Percentiles rank a stretch among this genome's conserved stretches.
These are phyloP conservation scores for Microtus montanus DNA, from an alignment of 2,113 vertebrate species.

Conservation along the genomic window DNA sequence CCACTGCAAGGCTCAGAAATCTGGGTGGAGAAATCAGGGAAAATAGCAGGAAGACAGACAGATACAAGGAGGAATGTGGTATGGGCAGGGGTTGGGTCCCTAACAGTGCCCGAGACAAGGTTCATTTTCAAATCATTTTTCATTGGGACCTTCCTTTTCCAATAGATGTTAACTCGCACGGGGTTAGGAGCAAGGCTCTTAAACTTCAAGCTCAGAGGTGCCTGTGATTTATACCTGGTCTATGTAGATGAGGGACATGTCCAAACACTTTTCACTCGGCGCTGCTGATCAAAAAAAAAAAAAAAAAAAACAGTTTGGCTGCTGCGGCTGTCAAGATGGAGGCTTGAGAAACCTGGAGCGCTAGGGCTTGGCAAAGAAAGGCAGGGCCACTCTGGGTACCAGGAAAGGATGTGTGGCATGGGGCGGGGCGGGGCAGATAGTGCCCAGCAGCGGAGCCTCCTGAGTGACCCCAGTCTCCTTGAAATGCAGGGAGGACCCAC, in stretches of 20 bases:
- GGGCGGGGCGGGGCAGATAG: too few species aligned
- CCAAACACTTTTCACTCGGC: conserved; percentile 14
- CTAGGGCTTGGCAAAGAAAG: neutral
- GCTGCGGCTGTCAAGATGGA: neutral
- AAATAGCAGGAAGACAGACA: neutral
- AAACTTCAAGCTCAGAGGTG: neutral
- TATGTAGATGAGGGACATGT: conserved; percentile 33
- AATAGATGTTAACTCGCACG: neutral
- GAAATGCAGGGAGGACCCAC: neutral
- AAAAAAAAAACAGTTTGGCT: neutral
- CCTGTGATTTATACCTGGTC: neutral
- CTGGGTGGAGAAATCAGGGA: neutral
- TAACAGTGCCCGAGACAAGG: neutral
- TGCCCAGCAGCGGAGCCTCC: neutral
- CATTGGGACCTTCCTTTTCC: neutral
- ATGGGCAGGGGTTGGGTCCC: neutral
- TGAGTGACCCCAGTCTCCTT: neutral
- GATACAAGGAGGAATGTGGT: neutral
- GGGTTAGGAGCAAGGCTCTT: neutral
- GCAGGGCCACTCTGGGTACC: neutral
- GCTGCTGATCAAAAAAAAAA: neutral
- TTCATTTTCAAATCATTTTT: conserved; percentile 7
- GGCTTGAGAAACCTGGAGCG: neutral
- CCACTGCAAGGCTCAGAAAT: neutral
- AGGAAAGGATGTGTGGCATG: neutral